phyloP scores from a whole-genome alignment of 1,140 invertebrate genomes.

The Trypoxylus dichotomus region DNA sequence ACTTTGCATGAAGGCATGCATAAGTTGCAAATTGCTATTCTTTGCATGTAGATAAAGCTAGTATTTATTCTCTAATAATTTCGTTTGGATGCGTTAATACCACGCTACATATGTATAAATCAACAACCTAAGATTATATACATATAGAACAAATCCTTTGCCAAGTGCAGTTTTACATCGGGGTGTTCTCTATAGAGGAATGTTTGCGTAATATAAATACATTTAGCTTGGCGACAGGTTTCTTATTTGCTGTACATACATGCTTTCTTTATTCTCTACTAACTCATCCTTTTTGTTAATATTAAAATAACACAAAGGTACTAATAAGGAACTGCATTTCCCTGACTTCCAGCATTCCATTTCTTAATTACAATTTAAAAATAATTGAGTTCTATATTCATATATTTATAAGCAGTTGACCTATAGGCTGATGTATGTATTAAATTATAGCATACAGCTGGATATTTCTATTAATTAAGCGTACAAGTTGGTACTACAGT shows the following conservation, averaged over 20 bases:
- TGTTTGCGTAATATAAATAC: too few relatives aligned
- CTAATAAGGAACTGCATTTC: not conserved
- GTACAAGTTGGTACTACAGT: too few relatives aligned
- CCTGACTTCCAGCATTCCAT: not conserved
- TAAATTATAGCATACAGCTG: not conserved
- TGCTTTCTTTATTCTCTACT: not conserved
- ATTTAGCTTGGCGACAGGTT: not conserved
- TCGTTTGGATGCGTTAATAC: not conserved
- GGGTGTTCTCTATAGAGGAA: too few relatives aligned
- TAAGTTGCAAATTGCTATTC: not conserved
- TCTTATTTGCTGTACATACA: not conserved
- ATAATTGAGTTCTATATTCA: not conserved
- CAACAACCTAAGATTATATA: not conserved
- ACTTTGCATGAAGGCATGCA: not conserved
- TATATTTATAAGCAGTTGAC: not conserved
- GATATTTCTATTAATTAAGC: not conserved
- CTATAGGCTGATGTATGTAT: not conserved
- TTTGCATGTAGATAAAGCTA: conserved; percentile 19
- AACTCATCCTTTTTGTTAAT: not conserved
- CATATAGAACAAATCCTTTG: not conserved
- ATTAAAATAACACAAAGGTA: not conserved
- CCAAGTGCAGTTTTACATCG: too few relatives aligned
- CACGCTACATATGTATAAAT: not conserved
- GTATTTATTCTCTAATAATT: not conserved
- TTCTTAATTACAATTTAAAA: not conserved